Evolutionary conservation across 2,797 vertebrate genomes (phyloP).

Genomic region (Oreochromis grahami): DNA sequence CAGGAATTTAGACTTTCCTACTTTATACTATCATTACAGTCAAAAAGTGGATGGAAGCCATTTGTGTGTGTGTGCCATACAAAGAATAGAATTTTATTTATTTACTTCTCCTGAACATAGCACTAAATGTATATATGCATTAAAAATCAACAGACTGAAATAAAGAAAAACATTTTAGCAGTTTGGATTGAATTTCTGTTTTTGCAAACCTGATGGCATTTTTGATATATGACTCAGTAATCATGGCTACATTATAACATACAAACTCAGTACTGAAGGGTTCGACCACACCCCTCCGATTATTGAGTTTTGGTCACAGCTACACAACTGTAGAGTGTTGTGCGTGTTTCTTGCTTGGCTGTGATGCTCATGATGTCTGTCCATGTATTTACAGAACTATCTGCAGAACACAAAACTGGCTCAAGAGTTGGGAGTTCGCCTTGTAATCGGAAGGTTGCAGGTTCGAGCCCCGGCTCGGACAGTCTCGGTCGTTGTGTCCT

Average conservation of each 20-base stretch:
- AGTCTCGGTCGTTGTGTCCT: no score
- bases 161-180: neutral
- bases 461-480: no score
- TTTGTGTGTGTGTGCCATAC: conserved; percentile 1
- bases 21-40: conserved; percentile 64
- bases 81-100: neutral
- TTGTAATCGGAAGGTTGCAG: no score
- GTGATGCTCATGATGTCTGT: neutral
- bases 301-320: neutral
- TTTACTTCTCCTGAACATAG: neutral
- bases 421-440: no score
- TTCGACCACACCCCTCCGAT: neutral
- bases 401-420: neutral
- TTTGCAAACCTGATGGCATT: neutral
- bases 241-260: neutral
- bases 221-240: neutral
- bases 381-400: neutral
- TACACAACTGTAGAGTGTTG: neutral
- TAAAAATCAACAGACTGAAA: neutral
- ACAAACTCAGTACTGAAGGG: neutral
- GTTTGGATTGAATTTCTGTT: rapidly evolving
- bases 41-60: conserved; percentile 38
- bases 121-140: neutral
- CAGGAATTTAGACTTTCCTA: conserved; percentile 59
- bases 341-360: neutral